Conservation (phyloP, 2,797 vertebrate species). For the Apogon hyalosoma region DNA sequence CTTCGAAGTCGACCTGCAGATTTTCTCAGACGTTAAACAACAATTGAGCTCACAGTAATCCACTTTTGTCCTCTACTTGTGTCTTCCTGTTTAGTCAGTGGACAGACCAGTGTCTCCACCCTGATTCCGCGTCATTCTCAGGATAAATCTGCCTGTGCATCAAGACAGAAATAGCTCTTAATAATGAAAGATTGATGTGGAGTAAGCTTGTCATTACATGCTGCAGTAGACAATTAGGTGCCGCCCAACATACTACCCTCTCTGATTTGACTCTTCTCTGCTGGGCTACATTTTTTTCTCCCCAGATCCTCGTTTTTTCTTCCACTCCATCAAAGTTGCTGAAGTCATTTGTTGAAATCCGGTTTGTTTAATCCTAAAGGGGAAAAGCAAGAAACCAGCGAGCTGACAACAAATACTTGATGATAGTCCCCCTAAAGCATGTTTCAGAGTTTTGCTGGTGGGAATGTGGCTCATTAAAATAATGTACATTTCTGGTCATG, state of each 20-base stretch:
- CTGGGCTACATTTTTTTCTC: conserved; percentile 12
- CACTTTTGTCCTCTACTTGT: conserved; percentile 3
- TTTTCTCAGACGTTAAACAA: neutral
- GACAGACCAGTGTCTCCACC: conserved; percentile 43
- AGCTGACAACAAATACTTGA: conserved; percentile 40
- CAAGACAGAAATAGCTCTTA: conserved; percentile 83
- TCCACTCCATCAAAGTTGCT: conserved; percentile 30
- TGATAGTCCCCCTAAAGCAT: conserved; percentile 30
- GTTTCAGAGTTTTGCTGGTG: conserved; percentile 35
- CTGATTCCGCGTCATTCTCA: conserved; percentile 49
- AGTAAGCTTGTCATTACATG: conserved; percentile 87
- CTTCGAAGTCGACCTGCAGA: neutral
- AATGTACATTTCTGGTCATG: conserved; percentile 47
- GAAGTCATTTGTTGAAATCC: conserved; percentile 47
- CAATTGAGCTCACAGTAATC: conserved; percentile 6
- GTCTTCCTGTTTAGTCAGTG: conserved; percentile 18
- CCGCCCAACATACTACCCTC: conserved; percentile 70
- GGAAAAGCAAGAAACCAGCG: conserved; percentile 33
- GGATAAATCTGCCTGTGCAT: conserved; percentile 69
- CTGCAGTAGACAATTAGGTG: conserved; percentile 87
- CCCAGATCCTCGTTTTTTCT: conserved; percentile 1
- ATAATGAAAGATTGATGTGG: conserved; percentile 88
- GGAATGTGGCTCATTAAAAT: conserved; percentile 55
- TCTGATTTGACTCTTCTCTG: conserved; percentile 47
- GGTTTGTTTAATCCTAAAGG: conserved; percentile 35